phyloP scores from a whole-genome alignment of 2,797 vertebrate species.

The Schizopygopsis malacanthus region DNA sequence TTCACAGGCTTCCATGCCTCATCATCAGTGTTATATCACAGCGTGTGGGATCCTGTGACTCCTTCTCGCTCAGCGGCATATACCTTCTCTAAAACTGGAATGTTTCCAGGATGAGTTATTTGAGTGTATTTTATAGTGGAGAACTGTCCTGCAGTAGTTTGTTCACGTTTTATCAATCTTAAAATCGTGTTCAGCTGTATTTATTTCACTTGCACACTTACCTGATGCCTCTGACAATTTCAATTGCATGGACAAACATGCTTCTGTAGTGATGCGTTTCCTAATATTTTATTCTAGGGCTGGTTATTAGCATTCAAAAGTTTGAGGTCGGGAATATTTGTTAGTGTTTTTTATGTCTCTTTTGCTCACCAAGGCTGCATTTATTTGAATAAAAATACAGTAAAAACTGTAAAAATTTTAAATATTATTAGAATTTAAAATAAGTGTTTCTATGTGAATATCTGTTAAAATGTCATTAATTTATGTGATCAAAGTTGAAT shows the following conservation, averaged over 20 bases:
- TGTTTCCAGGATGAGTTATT: no score
- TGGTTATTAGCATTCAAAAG: neutral
- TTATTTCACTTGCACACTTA: neutral
- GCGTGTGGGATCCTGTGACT: neutral
- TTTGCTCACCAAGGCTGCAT: no score
- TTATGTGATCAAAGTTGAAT: neutral
- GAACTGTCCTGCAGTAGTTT: neutral
- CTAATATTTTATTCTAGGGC: neutral
- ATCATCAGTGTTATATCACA: neutral
- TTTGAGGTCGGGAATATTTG: neutral
- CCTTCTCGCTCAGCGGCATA: neutral
- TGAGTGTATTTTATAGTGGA: neutral
- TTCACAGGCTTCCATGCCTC: neutral
- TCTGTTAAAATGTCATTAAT: neutral
- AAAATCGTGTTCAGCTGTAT: neutral
- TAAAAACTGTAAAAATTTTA: neutral
- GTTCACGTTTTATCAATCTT: neutral
- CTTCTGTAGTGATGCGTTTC: neutral
- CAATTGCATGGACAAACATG: neutral
- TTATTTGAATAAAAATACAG: neutral
- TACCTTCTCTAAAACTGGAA: neutral
- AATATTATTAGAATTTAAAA: neutral
- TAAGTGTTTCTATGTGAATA: neutral
- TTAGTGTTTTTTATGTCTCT: neutral
- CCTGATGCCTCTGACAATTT: neutral